Evolutionary conservation across 2,113 vertebrate species (phyloP).

Genomic region (Coreoperca whiteheadi): DNA sequence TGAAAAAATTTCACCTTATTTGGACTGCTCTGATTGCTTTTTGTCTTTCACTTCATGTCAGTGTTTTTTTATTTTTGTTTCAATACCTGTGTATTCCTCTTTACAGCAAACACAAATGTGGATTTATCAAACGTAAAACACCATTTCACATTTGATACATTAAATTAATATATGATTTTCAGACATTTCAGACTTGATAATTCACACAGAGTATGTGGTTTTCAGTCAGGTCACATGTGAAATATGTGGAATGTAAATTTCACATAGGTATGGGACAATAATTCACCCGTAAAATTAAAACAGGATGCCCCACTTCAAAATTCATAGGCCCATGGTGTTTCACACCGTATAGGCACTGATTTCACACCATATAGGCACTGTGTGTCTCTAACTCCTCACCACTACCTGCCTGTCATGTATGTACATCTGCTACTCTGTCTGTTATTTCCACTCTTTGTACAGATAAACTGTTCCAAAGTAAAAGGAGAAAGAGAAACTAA

Average conservation of each 20-base stretch:
- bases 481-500: not conserved
- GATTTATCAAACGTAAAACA: too few relatives aligned
- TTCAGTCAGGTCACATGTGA: too few relatives aligned
- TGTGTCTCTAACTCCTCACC: not conserved
- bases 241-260: not conserved
- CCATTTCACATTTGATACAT: too few relatives aligned
- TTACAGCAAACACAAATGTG: too few relatives aligned
- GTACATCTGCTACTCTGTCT: not conserved
- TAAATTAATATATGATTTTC: too few relatives aligned
- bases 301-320: too few relatives aligned
- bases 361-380: not conserved
- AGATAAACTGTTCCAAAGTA: not conserved
- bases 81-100: too few relatives aligned
- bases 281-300: not conserved
- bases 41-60: not conserved
- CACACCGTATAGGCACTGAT: not conserved
- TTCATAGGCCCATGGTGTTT: not conserved
- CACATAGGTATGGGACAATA: not conserved
- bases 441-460: not conserved
- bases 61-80: not conserved
- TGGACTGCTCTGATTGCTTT: not conserved
- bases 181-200: not conserved
- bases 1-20: not conserved
- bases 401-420: not conserved
- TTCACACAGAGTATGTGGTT: too few relatives aligned